Percentiles rank a stretch among this genome's conserved stretches.
These are phyloP conservation scores for Cyprinodon diabolis DNA, from an alignment of 2,797 vertebrate genomes.

Conservation along the genomic window DNA sequence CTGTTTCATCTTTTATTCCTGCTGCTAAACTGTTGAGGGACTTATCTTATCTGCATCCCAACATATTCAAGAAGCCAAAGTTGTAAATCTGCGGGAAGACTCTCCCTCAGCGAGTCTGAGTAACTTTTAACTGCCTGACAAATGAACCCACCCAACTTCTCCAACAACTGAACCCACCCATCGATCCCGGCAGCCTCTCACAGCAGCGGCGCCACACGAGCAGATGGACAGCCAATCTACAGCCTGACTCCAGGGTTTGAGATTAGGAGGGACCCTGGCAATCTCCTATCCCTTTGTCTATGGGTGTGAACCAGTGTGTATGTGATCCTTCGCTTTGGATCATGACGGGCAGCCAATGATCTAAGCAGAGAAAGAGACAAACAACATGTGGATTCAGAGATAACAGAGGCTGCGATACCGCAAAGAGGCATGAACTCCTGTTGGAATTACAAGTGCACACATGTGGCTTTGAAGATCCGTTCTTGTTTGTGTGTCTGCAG, in stretches of 20 bases:
- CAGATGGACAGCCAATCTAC: conserved; percentile 29
- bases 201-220: neutral
- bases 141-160: conserved; percentile 8
- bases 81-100: neutral
- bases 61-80: neutral
- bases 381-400: conserved; percentile 61
- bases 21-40: too few relatives aligned
- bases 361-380: conserved; percentile 12
- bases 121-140: conserved; percentile 13
- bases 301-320: conserved; percentile 19
- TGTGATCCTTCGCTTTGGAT: conserved; percentile 29
- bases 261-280: conserved; percentile 48
- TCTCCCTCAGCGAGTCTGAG: neutral
- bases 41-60: neutral
- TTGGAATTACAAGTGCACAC: conserved; percentile 31
- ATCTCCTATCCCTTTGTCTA: conserved; percentile 32
- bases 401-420: conserved; percentile 43
- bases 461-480: conserved; percentile 15
- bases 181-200: conserved; percentile 22
- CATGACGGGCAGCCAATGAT: conserved; percentile 51
- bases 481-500: conserved; percentile 3
- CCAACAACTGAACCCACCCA: conserved; percentile 13
- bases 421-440: conserved; percentile 31
- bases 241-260: conserved; percentile 41
- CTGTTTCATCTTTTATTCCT: too few relatives aligned